These are phyloP conservation scores for Pterocles burchelli DNA, from an alignment of 2,113 vertebrate genomes.

Conservation along the genomic window DNA sequence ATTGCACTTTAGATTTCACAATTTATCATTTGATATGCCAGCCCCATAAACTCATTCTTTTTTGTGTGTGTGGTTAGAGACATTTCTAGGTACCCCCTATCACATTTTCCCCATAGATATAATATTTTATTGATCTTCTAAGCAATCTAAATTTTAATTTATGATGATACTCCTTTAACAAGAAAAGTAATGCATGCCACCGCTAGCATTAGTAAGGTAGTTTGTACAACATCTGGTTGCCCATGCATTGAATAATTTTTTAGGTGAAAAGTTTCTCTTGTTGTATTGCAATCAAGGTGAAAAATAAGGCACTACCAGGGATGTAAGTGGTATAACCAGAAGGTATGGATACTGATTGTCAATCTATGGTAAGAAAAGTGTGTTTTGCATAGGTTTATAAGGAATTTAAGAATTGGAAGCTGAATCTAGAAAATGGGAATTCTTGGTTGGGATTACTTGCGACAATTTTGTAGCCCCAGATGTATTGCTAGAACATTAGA, in stretches of 20 bases:
- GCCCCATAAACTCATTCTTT: not conserved
- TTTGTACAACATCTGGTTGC: not conserved
- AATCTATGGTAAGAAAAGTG: not conserved
- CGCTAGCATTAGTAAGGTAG: not conserved
- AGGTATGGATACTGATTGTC: not conserved
- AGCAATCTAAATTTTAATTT: not conserved
- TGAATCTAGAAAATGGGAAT: not conserved
- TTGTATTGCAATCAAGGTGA: not conserved
- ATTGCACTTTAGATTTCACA: not conserved
- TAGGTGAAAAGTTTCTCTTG: not conserved
- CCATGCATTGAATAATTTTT: not conserved
- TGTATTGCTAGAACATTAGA: not conserved
- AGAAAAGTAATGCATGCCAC: not conserved
- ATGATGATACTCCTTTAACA: not conserved
- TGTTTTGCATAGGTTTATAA: not conserved
- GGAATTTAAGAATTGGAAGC: not conserved
- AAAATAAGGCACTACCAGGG: not conserved
- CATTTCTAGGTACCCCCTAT: not conserved
- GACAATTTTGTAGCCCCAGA: not conserved
- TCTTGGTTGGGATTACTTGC: not conserved
- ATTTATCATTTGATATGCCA: not conserved
- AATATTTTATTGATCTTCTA: not conserved
- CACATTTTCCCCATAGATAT: not conserved
- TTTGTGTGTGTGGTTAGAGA: not conserved
- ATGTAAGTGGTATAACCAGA: not conserved